Evolutionary conservation across 2,797 vertebrate species (phyloP).

Genomic region (Bovichtus diacanthus): DNA sequence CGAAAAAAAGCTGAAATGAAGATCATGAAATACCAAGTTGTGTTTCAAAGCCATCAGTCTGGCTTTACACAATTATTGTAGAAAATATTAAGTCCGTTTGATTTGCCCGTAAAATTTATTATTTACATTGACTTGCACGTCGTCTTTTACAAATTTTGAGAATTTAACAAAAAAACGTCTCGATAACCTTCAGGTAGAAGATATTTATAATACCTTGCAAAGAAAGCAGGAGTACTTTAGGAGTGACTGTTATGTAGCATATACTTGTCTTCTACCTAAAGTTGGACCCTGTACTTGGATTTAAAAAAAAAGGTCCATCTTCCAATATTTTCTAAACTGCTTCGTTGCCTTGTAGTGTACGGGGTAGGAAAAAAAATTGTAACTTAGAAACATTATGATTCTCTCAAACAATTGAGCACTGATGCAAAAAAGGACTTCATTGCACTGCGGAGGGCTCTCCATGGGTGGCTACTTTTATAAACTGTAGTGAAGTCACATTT

Average conservation of each 20-base stretch:
- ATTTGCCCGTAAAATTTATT: background rate
- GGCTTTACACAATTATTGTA: background rate
- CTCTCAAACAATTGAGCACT: constrained; percentile 1
- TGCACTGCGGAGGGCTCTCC: background rate
- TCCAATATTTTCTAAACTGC: background rate
- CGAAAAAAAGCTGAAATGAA: background rate
- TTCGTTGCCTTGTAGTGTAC: background rate
- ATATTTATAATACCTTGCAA: background rate
- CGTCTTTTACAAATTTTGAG: background rate
- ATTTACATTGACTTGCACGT: background rate
- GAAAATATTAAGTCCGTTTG: background rate
- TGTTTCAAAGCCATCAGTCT: background rate
- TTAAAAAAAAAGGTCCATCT: background rate
- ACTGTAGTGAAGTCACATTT: constrained; percentile 7
- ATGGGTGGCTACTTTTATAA: background rate
- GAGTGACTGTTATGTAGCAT: background rate
- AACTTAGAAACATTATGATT: constrained; percentile 2
- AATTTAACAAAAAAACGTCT: background rate
- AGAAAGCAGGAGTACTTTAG: background rate
- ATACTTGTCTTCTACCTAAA: background rate
- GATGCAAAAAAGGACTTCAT: background rate
- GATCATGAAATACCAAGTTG: background rate
- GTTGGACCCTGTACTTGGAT: background rate
- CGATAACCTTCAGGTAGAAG: background rate
- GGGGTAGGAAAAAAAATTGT: background rate